These are phyloP conservation scores for Griposia aprilina DNA, from an alignment of 2,888 invertebrate species.

Conservation along the genomic window DNA sequence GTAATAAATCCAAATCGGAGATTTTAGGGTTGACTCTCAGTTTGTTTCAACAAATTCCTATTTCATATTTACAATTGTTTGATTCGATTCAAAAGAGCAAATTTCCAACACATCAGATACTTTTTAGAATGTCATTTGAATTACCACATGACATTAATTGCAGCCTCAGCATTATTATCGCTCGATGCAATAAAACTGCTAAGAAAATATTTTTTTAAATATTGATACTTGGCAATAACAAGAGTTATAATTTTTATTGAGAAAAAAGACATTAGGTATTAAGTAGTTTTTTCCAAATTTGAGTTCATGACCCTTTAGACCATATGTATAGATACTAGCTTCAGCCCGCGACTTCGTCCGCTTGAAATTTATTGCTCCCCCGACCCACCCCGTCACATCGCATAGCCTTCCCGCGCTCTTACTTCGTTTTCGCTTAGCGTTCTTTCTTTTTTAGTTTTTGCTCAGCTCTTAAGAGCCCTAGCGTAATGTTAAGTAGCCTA, in stretches of 20 bases:
- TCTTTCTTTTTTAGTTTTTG: no score
- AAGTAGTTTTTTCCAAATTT: no score
- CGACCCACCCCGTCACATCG: no score
- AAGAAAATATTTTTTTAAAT: not conserved
- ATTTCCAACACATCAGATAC: not conserved
- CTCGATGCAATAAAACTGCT: not conserved
- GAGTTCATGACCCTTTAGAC: no score
- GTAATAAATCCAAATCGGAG: constrained; percentile 49
- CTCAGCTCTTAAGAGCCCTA: no score
- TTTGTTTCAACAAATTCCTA: not conserved
- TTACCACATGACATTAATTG: not conserved
- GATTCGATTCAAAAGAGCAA: not conserved
- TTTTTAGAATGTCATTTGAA: not conserved
- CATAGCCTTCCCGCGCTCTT: no score
- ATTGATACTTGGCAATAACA: not conserved
- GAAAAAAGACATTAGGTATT: not conserved
- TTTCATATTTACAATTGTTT: not conserved
- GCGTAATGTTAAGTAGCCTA: no score
- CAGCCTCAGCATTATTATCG: not conserved
- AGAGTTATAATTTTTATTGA: not conserved
- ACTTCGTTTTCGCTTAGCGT: no score
- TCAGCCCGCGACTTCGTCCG: no score
- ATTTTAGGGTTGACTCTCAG: constrained; percentile 39
- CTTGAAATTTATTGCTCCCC: no score
- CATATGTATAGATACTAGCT: no score